Evolutionary conservation across 2,888 invertebrate species (phyloP), one percentile per base, ranked within the genome.

Genomic region (Ashinkailepas kermadecensis): DNA sequence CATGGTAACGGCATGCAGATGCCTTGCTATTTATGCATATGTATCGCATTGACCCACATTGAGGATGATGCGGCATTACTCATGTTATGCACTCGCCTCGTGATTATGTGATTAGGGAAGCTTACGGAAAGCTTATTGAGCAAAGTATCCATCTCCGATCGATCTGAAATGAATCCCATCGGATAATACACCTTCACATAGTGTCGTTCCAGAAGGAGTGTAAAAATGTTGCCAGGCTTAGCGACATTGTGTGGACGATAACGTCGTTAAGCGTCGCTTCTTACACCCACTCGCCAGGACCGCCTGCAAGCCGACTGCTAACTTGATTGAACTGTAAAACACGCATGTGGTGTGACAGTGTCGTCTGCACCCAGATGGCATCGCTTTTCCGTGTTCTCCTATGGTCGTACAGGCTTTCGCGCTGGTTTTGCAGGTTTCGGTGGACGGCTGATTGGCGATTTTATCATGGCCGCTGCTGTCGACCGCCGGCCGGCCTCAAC

Each of bases 271-370:
- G 39, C 39, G 39, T 39, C 39, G 39, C 39, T 39, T 39, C 39
- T 39, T 39, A 39, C 39, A 39, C 39, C 39, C 39, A 39, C 39
- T 39, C 39, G 4, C 39, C 39, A 39, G 4, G 39, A 39, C 64
- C 39, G 70, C 25, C 12, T 70, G 70, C 70, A 70, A 39, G 6
- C 15, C 25, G 39, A 25, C 70, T 12, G 25, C 70, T 70, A 70
- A 70, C 39, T 39, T 70, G 70, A 70, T 70, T 70, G 70, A 70
- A 70, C 39, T 70, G 70, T 70, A 70, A 74, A 74, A 74, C 54
- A 56, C 56, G 74, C 21, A 54, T 18, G 54, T 56, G 74, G 23
- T 54, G 74, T 56, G 54, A 74, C 74, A 74, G 74, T 56, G 18
- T 15, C 74, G 74, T 74, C 15, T 74, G 54, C 23, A 15, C 56